A percentile compares a stretch with the other conserved stretches of the same genome.
Evolutionary conservation across 1,140 invertebrate genomes (phyloP).

Genomic region (Drosophila saltans): DNA sequence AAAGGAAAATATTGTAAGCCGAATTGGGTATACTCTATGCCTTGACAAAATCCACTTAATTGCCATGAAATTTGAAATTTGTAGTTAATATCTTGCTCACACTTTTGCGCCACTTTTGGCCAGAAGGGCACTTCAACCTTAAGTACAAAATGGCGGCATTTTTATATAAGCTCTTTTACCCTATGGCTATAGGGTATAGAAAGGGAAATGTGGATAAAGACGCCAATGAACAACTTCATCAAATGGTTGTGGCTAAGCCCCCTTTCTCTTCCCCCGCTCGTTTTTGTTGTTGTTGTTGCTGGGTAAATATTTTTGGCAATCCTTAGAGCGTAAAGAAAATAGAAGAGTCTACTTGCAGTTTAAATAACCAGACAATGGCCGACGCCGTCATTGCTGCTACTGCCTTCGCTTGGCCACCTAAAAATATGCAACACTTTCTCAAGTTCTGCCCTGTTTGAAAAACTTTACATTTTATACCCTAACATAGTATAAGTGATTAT

Average conservation of each 20-base stretch:
- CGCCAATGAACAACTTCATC: slow-evolving; percentile 65
- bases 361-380: slow-evolving; percentile 58
- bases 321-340: slow-evolving; percentile 65
- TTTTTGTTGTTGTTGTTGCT: slow-evolving; percentile 27
- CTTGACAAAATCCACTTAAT: too few relatives aligned
- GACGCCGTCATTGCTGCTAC: not conserved
- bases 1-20: slow-evolving; percentile 19
- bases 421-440: slow-evolving; percentile 77
- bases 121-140: too few relatives aligned
- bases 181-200: too few relatives aligned
- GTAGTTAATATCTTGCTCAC: too few relatives aligned
- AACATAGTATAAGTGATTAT: not conserved
- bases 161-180: too few relatives aligned
- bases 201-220: slow-evolving; percentile 9
- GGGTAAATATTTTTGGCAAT: slow-evolving; percentile 66
- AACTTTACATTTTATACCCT: slow-evolving; percentile 9
- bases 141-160: too few relatives aligned
- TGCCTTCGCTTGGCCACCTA: slow-evolving; percentile 40
- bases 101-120: too few relatives aligned
- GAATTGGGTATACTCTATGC: too few relatives aligned
- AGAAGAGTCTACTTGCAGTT: slow-evolving; percentile 52
- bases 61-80: too few relatives aligned
- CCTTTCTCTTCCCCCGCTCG: slow-evolving; percentile 1
- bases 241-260: slow-evolving; percentile 58
- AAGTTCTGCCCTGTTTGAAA: slow-evolving; percentile 27